Conservation (phyloP, 2,113 vertebrate species). For the Muscicapa adusta region DNA sequence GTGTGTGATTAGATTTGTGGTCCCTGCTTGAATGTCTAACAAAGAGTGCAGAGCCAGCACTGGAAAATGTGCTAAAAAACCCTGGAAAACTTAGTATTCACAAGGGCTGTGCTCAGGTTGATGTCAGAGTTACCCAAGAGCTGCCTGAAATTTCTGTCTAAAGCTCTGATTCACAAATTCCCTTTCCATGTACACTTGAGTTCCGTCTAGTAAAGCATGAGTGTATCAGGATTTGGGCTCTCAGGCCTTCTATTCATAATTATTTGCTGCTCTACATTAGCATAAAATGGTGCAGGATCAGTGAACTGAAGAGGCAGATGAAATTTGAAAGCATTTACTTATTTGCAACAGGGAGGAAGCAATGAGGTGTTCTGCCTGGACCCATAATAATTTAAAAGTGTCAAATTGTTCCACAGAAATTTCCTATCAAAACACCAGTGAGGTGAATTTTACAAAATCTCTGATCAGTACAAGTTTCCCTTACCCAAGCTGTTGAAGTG, state of each 20-base stretch:
- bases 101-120: not conserved
- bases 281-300: not conserved
- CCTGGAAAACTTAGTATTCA: not conserved
- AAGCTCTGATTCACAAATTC: not conserved
- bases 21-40: not conserved
- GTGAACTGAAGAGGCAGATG: not conserved
- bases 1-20: not conserved
- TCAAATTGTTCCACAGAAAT: not conserved
- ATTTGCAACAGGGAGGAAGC: not conserved
- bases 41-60: not conserved
- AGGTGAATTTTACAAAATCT: not conserved
- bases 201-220: not conserved
- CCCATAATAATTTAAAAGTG: not conserved
- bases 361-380: not conserved
- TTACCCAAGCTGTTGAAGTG: not conserved
- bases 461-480: not conserved
- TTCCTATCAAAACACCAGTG: not conserved
- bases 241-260: not conserved
- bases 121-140: not conserved
- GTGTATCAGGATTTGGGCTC: not conserved
- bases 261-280: not conserved
- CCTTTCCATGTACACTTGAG: not conserved
- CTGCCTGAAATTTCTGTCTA: not conserved
- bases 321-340: slow-evolving; percentile 2
- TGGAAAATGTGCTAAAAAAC: not conserved